Evolutionary conservation across 1,140 invertebrate genomes (phyloP), one percentile per base, ranked within the genome.

Genomic region (Drosophila ananassae): DNA sequence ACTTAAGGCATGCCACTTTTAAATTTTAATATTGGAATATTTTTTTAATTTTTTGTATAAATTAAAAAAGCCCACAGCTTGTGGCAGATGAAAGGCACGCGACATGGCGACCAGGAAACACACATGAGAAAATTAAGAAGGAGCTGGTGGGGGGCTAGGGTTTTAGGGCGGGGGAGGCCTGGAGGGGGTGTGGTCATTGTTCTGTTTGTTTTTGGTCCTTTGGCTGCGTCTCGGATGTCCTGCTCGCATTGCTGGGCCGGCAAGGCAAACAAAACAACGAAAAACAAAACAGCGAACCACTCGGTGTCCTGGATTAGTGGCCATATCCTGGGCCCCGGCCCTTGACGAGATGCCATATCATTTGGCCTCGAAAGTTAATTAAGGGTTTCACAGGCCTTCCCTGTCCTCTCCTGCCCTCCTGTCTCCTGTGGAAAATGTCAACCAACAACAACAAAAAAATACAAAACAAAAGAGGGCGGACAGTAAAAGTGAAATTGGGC

Each of bases 311-410:
- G 72, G 68, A 66, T 73, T 79, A 67, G 58, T 57, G 56, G 56
- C 50, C 61, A 21, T 28, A 64, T 53, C 60, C 34, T 13, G 34
- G 60, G 21, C 21, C 8, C 44, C 25, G 21, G 34, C 30, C 57
- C 54, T 60, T 61, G 51, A 62, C 57, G 61, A 44, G 13, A 6
- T 59, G 69, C 37, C 30, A 72, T 30, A 61, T 73, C 58, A 63
- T 74, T 69, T 77, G 62, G 37, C 55, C 50, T 44, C 56, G 53
- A 89, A 77, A 87, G 83, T 87, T 87, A 87, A 87, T 87, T 87
- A 87, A 89, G 79, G 83, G 84, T 87, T 89, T 89, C 83, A 72
- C 75, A 72, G 68, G 68, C 75, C 17, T 28, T 13, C 12, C 13
- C 6, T 4, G 68, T 73, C 75, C 17, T 28, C 22, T 17, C 13